Percentiles rank a stretch among this genome's conserved stretches.
Evolutionary conservation across 2,888 invertebrate genomes (phyloP).

Genomic region (Sinhomidia bicolor): DNA sequence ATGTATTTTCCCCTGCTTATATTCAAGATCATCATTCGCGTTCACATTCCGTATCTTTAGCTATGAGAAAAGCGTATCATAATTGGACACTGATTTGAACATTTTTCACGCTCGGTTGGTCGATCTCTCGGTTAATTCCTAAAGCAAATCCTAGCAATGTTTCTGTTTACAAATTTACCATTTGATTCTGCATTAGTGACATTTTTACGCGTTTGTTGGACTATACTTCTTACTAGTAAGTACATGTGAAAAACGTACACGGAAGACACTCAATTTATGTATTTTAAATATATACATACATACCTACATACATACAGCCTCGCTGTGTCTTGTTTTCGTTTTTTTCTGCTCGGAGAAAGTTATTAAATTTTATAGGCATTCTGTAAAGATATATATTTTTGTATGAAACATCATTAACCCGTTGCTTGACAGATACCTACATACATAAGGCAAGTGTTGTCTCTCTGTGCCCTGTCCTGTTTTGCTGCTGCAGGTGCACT

Average conservation of each 20-base stretch:
- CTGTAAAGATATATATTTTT: background rate
- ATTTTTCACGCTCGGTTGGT: constrained; percentile 32
- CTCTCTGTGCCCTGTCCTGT: background rate
- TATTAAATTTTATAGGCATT: background rate
- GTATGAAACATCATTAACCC: background rate
- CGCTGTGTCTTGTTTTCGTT: background rate
- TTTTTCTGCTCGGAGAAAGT: background rate
- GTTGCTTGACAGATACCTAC: no score
- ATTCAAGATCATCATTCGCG: constrained; percentile 45
- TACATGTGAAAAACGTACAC: no score
- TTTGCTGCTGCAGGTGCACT: background rate
- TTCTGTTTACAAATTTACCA: constrained; percentile 1
- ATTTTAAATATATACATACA: background rate
- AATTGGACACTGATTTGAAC: constrained; percentile 59
- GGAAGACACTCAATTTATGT: background rate
- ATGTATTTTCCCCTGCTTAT: background rate
- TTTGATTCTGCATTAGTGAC: background rate
- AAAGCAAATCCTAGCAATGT: background rate
- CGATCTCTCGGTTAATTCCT: background rate
- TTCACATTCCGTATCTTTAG: constrained; percentile 54
- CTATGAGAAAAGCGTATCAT: constrained; percentile 47
- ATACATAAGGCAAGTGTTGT: background rate
- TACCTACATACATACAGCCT: background rate
- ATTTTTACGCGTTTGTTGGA: constrained; percentile 3
- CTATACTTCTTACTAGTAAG: no score